Evolutionary conservation across 2,888 invertebrate genomes (phyloP), one percentile per base, ranked within the genome.

Genomic region (Abrostola tripartita): DNA sequence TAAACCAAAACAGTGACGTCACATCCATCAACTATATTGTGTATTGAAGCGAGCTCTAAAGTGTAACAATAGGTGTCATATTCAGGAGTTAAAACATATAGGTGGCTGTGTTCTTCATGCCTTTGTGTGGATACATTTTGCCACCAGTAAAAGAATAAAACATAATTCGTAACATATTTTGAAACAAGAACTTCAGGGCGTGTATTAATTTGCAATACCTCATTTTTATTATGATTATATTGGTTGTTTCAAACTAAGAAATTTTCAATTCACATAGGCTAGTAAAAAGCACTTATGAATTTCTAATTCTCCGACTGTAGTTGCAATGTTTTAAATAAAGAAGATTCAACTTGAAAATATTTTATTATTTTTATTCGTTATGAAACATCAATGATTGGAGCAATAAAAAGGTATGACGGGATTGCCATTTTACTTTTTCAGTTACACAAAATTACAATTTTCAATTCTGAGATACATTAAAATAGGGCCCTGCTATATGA

Each of bases 1-100:
- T 51, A n/a, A 51, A 37, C 44, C 11, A 51, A 51, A n/a, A 37
- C 37, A 51, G 44, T 44, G 44, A 44, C 5, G 44, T 44, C 44
- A 24, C 24, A 44, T 44, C 44, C 44, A 44, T 44, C 44, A 44
- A 44, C 12, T 12, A 44, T 14, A 44, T 44, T 44, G 12, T 14
- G 44, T 44, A 14, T 44, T 14, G 44, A 44, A 44, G 44, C 44
- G 44, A 14, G 44, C 14, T 12, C 8, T 6, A 44, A 14, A 14
- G 8, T 44, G 14, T 44, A 44, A 44, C 44, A 44, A 44, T 14
- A 44, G 12, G 44, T 44, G 44, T 44, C 44, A 44, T 14, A 44
- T 14, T 14, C 44, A 44, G 12, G 14, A 14, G 44, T 44, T 44
- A 44, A 44, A 44, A 44, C 14, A 14, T 44, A 44, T 14, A n/a